Evolutionary conservation across 2,797 vertebrate species (phyloP).

Genomic region (Microhierax caerulescens): DNA sequence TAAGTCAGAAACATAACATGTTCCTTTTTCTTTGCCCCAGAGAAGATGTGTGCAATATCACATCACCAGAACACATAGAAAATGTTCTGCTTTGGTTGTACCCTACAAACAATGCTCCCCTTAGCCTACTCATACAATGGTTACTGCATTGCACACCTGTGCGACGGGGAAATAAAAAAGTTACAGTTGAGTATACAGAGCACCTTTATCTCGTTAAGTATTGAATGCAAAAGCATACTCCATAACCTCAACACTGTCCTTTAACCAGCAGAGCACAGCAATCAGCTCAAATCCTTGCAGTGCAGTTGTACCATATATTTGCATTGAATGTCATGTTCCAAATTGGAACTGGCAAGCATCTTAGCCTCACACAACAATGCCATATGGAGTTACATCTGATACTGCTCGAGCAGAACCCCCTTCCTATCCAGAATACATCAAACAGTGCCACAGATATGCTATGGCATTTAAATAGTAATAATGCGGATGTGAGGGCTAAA

Average conservation of each 20-base stretch:
- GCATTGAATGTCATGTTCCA: slow-evolving; percentile 57
- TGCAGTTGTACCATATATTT: slow-evolving; percentile 47
- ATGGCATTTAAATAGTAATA: slow-evolving; percentile 77
- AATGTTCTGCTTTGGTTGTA: not conserved
- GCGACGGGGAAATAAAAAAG: not conserved
- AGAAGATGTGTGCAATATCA: not conserved
- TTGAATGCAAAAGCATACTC: not conserved
- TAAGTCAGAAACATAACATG: not conserved
- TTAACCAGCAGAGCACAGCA: not conserved
- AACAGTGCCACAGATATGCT: slow-evolving; percentile 66
- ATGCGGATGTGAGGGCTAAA: slow-evolving; percentile 62
- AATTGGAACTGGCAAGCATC: slow-evolving; percentile 69
- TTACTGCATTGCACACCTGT: not conserved
- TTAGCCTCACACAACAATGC: slow-evolving; percentile 49
- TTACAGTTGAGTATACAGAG: not conserved
- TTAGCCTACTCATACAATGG: not conserved
- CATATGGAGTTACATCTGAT: slow-evolving; percentile 79
- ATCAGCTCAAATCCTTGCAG: not conserved
- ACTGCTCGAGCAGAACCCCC: slow-evolving; percentile 58
- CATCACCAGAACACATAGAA: not conserved
- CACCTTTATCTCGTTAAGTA: not conserved
- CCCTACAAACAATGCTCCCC: not conserved
- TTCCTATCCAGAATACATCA: slow-evolving; percentile 70
- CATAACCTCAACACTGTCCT: not conserved
- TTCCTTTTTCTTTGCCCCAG: not conserved